phyloP scores from a whole-genome alignment of 1,140 invertebrate species.

The Anastrepha ludens region DNA sequence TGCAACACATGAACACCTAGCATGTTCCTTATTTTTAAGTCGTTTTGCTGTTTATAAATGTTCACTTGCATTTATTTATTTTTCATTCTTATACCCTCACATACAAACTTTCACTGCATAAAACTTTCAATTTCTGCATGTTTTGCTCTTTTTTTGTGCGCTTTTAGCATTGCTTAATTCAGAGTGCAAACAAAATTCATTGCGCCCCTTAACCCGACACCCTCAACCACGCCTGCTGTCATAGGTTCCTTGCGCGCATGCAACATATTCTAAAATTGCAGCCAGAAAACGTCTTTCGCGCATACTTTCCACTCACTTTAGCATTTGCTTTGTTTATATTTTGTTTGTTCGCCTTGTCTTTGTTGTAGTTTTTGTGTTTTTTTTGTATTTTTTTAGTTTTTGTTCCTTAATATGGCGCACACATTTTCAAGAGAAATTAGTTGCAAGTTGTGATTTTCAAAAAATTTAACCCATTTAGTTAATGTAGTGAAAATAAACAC shows the following conservation, averaged over 20 bases:
- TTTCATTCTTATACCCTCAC: background rate
- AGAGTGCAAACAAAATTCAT: background rate
- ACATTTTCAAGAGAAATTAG: constrained; percentile 33
- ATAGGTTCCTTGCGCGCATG: background rate
- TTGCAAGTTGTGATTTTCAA: constrained; percentile 47
- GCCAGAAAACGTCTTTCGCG: constrained; percentile 40
- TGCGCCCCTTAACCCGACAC: background rate
- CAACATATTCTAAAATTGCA: constrained; percentile 25
- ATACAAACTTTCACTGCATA: background rate
- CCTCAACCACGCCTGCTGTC: background rate
- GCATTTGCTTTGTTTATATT: constrained; percentile 34
- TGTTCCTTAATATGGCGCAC: background rate
- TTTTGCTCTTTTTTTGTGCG: no score
- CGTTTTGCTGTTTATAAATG: background rate
- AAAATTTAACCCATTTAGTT: constrained; percentile 52
- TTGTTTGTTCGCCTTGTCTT: constrained; percentile 19
- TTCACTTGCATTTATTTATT: background rate
- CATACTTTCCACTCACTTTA: constrained; percentile 43
- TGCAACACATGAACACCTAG: background rate
- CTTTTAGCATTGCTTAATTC: background rate
- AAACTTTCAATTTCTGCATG: constrained; percentile 45
- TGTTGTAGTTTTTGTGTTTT: background rate
- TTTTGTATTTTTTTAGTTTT: background rate
- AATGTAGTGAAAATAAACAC: constrained; percentile 52
- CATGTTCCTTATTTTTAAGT: background rate